Base-by-base conservation (phyloP, 2,888 invertebrate genomes). In the Troides oblongomaculatus region DNA sequence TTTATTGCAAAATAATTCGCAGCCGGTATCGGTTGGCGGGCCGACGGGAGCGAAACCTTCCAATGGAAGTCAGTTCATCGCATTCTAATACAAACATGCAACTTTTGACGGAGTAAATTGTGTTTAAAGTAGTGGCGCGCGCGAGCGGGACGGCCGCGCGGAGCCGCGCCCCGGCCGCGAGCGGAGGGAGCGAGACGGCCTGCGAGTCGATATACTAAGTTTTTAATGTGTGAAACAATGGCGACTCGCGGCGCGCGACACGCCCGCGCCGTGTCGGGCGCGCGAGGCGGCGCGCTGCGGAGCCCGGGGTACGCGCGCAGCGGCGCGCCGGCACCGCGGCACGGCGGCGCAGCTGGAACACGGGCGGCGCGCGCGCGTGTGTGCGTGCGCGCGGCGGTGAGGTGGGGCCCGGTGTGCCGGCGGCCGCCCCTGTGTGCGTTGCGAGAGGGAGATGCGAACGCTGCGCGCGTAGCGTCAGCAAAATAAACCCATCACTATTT, bases 181-280 rank as follows among this genome's bases (percentile, higher is more conserved):
- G 66, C 59, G 18, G 66, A 58, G 17, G 36, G 66, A 70, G 50
- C 58, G 70, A 63, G 70, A 66, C 50, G 25, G 66, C 57, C n/a
- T 50, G 18, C 21, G 58, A 66, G 66, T 66, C 66, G 66, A 70
- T 66, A 70, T 63, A 70, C 66, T 60, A 63, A 66, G n/a, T 70
- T 66, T 70, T 66, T 60, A 63, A 66, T 70, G 70, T 70, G 70
- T 70, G 70, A 59, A 66, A 70, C 70, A 70, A 69, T 63, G 63
- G 70, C 66, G 59, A 43, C 66, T 18, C 59, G 39, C 10, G 39
- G 39, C 7, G 39, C 39, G 39, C 39, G 39, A 7, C 39, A 7
- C 39, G 39, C 10, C 8, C 8, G 39, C 39, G 10, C 39, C 8
- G 39, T 36, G 39, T 4, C 39, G 10, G 10, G 39, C 39, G 39